phyloP scores from a whole-genome alignment of 2,888 invertebrate species.

The Dicyrtoma fusca region DNA sequence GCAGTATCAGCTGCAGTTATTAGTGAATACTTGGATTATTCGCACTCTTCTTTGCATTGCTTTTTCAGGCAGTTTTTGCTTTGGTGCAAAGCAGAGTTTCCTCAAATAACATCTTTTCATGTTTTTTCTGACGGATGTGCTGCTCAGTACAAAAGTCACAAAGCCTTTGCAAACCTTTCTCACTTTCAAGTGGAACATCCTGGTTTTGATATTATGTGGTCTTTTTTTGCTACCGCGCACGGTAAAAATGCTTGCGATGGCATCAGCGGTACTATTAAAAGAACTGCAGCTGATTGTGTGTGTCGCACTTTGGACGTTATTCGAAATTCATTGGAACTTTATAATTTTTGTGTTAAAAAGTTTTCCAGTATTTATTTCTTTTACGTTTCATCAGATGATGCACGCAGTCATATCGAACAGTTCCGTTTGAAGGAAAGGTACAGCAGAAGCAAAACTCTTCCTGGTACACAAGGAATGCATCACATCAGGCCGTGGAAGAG shows the following conservation, averaged over 20 bases:
- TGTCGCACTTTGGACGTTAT: too few relatives aligned
- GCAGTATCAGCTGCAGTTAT: background rate
- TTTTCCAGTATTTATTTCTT: background rate
- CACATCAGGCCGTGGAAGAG: background rate
- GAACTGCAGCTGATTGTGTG: background rate
- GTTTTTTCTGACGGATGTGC: conserved; percentile 27
- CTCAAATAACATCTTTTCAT: conserved; percentile 8
- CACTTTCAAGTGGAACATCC: background rate
- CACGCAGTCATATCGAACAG: background rate
- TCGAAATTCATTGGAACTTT: background rate
- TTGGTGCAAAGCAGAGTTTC: background rate
- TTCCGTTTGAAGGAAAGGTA: background rate
- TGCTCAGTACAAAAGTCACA: conserved; percentile 31
- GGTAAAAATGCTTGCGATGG: conserved; percentile 19
- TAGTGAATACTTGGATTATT: background rate
- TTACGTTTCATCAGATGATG: background rate
- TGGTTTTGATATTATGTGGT: conserved; percentile 10
- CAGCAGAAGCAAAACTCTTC: background rate
- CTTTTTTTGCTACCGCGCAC: conserved; percentile 31
- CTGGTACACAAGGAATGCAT: background rate
- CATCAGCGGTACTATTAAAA: background rate
- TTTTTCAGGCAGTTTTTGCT: background rate
- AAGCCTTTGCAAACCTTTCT: conserved; percentile 14
- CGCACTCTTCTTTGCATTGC: background rate
- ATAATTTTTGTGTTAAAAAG: background rate